Evolutionary conservation across 2,888 invertebrate species (phyloP).

Genomic region (Scaptomyza tumidula): DNA sequence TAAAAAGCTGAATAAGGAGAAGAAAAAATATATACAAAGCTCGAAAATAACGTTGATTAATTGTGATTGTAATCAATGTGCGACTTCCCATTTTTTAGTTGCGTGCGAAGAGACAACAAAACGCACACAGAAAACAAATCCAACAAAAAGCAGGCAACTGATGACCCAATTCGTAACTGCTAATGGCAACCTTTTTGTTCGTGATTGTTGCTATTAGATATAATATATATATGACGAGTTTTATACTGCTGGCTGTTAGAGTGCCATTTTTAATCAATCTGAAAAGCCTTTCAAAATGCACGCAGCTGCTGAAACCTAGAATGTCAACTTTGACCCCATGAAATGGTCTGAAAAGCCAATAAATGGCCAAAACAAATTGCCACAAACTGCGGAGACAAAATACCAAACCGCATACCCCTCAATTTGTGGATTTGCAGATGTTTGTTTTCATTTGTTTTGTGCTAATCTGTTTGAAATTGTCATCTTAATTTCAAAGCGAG

Average conservation of each 20-base stretch:
- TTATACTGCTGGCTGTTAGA: constrained; percentile 22
- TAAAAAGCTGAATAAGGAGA: background rate
- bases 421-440: constrained; percentile 18
- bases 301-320: constrained; percentile 17
- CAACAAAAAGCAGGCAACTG: constrained; percentile 22
- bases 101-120: constrained; percentile 27
- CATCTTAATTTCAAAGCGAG: too few relatives aligned
- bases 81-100: constrained; percentile 39
- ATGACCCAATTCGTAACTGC: constrained; percentile 55
- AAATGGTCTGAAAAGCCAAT: constrained; percentile 19
- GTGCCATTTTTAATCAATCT: constrained; percentile 40
- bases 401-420: constrained; percentile 25
- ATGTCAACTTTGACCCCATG: constrained; percentile 22
- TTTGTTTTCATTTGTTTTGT: constrained; percentile 24
- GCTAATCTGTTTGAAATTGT: background rate
- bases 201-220: constrained; percentile 46
- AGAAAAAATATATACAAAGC: constrained; percentile 3
- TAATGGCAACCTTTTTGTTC: constrained; percentile 55
- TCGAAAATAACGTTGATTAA: constrained; percentile 73
- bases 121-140: constrained; percentile 12
- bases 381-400: constrained; percentile 1
- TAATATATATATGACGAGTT: constrained; percentile 51
- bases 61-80: constrained; percentile 59
- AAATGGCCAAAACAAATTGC: background rate
- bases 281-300: constrained; percentile 31